Evolutionary conservation across 2,113 vertebrate species (phyloP), one percentile per base, ranked within the genome.

Genomic region (Dryoscopus gambensis): DNA sequence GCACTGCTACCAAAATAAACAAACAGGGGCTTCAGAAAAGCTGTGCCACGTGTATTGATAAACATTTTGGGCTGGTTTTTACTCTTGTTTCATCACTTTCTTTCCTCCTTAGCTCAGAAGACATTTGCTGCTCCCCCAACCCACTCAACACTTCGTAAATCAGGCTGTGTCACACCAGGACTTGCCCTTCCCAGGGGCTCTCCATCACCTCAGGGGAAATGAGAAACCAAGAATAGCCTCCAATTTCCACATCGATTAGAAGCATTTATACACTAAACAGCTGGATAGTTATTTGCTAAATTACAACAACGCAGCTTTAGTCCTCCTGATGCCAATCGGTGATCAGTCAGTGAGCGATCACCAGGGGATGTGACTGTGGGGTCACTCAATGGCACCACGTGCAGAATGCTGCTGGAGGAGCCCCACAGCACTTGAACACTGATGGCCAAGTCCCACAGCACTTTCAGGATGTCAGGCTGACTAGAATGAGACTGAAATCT

Each of bases 261-360:
- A 87, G 37, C 89, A 80, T 86, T 97, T 93, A 19, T 47, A 83
- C 78, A 62, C 70, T 44, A 63, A 90, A 94, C 56, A 96, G 52
- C 78, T 5, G 55, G 63, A 40, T 2, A 46, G 77, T 90, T 87
- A 89, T 80, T 86, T 73, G n/a, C 68, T 73, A 56, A 87, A 87
- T 76, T 18, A 10, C 33, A 70, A 13, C 0, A 11, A 47, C 15
- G 87, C 39, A 52, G 85, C 63, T 71, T 64, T 10, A 47, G 73
- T 15, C 69, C 64, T 25, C 47, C 13, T 15, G 42, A n/a, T 40
- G 69, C 52, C 90, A 50, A 31, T n/a, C 39, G 12, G 7, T 59
- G 64, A 68, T 81, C 56, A 40, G 42, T 33, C 64, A 25, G 35
- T 23, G 67, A 75, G 62, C 1, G n/a, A 57, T 40, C 25, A 35